Evolutionary conservation across 92 coral and sea anemone genomes (phyloP).

Genomic region (Porites evermanni): DNA sequence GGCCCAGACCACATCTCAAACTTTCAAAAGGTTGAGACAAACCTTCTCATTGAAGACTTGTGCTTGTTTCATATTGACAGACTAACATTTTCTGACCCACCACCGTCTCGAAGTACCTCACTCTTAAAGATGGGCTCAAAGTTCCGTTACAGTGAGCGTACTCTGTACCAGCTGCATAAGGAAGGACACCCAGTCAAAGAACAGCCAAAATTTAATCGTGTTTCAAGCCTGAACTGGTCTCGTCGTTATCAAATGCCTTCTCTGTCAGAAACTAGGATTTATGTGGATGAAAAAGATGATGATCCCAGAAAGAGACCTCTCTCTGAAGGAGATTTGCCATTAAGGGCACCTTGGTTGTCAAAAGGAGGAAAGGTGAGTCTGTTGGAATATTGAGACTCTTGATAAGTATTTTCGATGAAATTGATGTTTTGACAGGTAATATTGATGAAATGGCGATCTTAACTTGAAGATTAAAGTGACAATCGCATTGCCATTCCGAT

Average conservation of each 20-base stretch:
- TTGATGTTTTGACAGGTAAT: too few species aligned
- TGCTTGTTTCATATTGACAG: slow-evolving; percentile 2
- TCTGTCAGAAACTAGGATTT: slow-evolving; percentile 79
- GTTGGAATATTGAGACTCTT: background rate
- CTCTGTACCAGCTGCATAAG: slow-evolving; percentile 92
- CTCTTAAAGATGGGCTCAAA: slow-evolving; percentile 88
- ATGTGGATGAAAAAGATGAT: slow-evolving; percentile 69
- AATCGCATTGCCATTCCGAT: too few species aligned
- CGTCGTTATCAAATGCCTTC: slow-evolving; percentile 77
- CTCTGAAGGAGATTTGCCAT: slow-evolving; percentile 44
- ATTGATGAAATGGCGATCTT: too few species aligned
- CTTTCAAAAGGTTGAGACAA: too few species aligned
- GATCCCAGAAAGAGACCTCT: slow-evolving; percentile 66
- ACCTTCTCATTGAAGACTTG: background rate
- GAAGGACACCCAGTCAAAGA: slow-evolving; percentile 90
- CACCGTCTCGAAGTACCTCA: slow-evolving; percentile 82
- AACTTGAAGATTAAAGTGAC: too few species aligned
- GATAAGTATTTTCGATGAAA: too few species aligned
- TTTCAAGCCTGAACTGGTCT: slow-evolving; percentile 92
- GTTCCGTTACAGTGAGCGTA: slow-evolving; percentile 98
- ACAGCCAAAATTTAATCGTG: slow-evolving; percentile 83
- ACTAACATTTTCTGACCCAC: slow-evolving; percentile 93
- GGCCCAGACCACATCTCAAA: too few species aligned
- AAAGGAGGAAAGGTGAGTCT: slow-evolving; percentile 30
- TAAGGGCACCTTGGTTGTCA: slow-evolving; percentile 8